Base-by-base conservation (phyloP, 2,113 vertebrate genomes). In the Brachionichthys hirsutus region DNA sequence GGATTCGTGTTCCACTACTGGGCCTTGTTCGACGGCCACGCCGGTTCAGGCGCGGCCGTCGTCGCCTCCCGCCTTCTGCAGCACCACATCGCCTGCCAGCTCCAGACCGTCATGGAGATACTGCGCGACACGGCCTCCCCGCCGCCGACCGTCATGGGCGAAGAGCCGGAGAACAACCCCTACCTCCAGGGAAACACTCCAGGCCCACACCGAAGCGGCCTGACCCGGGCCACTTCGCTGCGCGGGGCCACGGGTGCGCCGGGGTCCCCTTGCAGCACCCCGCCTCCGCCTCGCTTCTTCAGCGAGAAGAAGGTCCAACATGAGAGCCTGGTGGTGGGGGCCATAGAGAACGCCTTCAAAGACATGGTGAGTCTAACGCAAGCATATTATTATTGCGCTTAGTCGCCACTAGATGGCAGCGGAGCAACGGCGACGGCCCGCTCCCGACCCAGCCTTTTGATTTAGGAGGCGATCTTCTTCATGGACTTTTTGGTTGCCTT, bases 281-380 rank as follows among this genome's bases (percentile, higher is more conserved):
- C 93, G 0, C 93, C 94, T 9, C 92, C 95, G 0, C 95, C 83
- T 0, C 83, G 96, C 53, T 95, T 97, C 90, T 98, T 96, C 75
- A 94, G 91, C 0, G 97, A 99, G 90, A 99, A 98, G 89, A 98
- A 96, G 89, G 91, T 99, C 61, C 92, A 93, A 5, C 97, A 98
- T 0, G 95, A 99, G 89, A 95, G 94, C 86, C 92, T 99, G 77
- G 92, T 99, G 71, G 88, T 96, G 6, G 97, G 97, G 60, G 97
- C 97, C 24, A 92, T 99, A n/a, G 97, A 99, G 88, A 97, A 95
- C 38, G 96, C 97, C 0, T 99, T 99, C 85, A 98, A 92, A 83
- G 95, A 98, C 70, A 98, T 99, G 97, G 97, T 99, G 67, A 84
- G 87, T 38, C 7, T n/a, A 38, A 3, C 12, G 9, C 36, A 38